phyloP scores from a whole-genome alignment of 2,888 invertebrate species.

The Panopea generosa region DNA sequence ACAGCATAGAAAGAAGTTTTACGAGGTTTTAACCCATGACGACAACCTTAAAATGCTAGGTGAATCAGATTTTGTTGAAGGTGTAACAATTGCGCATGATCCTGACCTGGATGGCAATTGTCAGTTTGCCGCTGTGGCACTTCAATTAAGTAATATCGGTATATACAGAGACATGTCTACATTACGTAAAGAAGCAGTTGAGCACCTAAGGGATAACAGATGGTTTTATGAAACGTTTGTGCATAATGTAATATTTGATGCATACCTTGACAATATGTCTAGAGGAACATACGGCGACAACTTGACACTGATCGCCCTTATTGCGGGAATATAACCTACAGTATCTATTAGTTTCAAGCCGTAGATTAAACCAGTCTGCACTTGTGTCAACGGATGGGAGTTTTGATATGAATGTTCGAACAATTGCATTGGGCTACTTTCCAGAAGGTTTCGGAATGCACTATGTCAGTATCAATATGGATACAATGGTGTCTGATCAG shows the following conservation, averaged over 20 bases:
- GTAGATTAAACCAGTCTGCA: background rate
- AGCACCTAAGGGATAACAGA: no score
- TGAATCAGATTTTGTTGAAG: background rate
- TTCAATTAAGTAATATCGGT: background rate
- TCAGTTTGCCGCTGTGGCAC: constrained; percentile 13
- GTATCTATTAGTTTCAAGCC: background rate
- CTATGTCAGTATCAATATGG: no score
- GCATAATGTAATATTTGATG: background rate
- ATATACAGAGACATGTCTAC: background rate
- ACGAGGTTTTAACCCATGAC: constrained; percentile 8
- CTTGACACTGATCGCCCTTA: constrained; percentile 9
- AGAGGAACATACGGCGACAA: constrained; percentile 13
- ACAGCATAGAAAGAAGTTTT: constrained; percentile 3
- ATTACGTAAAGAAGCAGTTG: constrained; percentile 6
- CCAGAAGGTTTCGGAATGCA: no score
- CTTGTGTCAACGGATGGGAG: constrained; percentile 2
- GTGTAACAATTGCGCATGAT: background rate
- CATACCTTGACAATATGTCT: constrained; percentile 4
- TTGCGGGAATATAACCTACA: constrained; percentile 13
- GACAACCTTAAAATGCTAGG: constrained; percentile 7
- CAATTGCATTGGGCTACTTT: constrained; percentile 10
- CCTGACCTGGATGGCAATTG: constrained; percentile 23
- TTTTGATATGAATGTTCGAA: constrained; percentile 1
- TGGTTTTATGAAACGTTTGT: no score
- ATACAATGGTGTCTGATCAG: no score